Conservation (phyloP, 2,113 vertebrate species). For the Pterocles burchelli region DNA sequence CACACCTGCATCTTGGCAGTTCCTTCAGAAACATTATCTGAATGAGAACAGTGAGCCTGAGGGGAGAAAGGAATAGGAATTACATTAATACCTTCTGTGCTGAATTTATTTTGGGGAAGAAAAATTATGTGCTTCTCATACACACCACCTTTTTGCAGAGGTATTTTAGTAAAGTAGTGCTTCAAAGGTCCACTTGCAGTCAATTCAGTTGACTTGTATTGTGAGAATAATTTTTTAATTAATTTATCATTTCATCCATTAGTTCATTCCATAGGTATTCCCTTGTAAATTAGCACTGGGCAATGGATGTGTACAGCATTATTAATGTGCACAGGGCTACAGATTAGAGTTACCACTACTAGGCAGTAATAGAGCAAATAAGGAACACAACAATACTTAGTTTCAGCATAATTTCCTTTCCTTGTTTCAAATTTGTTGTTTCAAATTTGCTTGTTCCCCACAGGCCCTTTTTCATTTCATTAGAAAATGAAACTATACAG, state of each 20-base stretch:
- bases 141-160: background rate
- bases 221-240: background rate
- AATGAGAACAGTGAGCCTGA: background rate
- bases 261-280: background rate
- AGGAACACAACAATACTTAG: background rate
- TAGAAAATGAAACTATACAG: background rate
- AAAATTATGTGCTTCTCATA: background rate
- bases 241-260: background rate
- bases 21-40: background rate
- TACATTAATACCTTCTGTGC: background rate
- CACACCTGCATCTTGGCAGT: background rate
- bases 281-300: background rate
- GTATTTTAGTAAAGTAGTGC: background rate
- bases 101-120: background rate
- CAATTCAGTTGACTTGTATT: background rate
- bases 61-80: background rate
- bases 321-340: background rate
- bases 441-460: background rate
- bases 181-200: background rate
- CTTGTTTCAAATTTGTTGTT: background rate
- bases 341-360: background rate
- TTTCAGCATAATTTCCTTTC: background rate
- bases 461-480: background rate
- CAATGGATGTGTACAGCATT: background rate
- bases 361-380: background rate